Conservation (phyloP, 1,140 invertebrate genomes). For the Drosophila tropicalis region DNA sequence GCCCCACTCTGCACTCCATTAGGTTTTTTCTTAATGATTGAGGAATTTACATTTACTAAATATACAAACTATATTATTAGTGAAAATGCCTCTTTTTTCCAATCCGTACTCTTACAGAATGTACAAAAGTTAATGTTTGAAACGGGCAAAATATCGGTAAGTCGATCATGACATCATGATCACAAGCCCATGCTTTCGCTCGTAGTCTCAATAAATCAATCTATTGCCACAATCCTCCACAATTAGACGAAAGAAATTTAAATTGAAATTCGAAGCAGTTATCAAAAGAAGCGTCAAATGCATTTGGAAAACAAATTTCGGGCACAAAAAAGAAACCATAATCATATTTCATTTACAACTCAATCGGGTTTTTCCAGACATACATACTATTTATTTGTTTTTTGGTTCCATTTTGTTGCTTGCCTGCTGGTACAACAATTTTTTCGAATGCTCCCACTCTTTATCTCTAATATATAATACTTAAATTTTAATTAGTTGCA, state of each 20-base stretch:
- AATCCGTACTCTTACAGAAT: constrained; percentile 72
- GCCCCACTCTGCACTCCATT: constrained; percentile 49
- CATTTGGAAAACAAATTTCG: background rate
- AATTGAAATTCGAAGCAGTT: background rate
- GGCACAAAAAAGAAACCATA: background rate
- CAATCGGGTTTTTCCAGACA: background rate
- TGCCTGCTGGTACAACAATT: constrained; percentile 20
- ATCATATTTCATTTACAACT: background rate
- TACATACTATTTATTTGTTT: background rate
- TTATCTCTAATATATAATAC: background rate
- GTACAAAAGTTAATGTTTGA: constrained; percentile 83
- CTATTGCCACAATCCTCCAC: background rate
- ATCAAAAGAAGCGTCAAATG: constrained; percentile 6
- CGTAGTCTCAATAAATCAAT: background rate
- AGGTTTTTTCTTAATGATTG: constrained; percentile 41
- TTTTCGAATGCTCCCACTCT: background rate
- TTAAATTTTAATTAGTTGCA: constrained; percentile 13
- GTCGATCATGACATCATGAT: constrained; percentile 45
- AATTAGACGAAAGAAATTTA: background rate
- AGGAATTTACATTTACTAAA: constrained; percentile 65
- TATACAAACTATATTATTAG: constrained; percentile 37
- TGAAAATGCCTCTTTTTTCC: constrained; percentile 28
- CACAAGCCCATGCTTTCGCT: constrained; percentile 11
- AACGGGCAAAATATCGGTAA: constrained; percentile 83
- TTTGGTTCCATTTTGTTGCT: constrained; percentile 2